phyloP scores from a whole-genome alignment of 2,888 invertebrate species.

The Halocaridina rubra region DNA sequence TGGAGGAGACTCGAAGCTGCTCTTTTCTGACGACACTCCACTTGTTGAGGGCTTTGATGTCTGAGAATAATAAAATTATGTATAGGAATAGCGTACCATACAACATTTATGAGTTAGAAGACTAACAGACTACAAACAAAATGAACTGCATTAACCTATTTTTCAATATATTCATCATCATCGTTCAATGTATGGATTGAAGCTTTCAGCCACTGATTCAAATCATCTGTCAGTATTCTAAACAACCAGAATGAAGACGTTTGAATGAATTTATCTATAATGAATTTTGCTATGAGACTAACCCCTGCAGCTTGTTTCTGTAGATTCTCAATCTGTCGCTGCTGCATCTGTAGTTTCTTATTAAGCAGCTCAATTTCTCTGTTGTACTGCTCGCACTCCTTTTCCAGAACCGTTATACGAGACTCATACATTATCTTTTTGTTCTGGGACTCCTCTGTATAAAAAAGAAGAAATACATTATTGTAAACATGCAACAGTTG shows the following conservation, averaged over 20 bases:
- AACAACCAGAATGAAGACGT: no score
- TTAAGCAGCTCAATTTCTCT: constrained; percentile 42
- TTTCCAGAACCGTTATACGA: constrained; percentile 49
- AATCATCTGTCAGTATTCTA: no score
- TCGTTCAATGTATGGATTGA: no score
- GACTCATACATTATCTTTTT: constrained; percentile 44
- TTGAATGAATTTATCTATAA: no score
- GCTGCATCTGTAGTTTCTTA: constrained; percentile 59
- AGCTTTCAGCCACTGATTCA: no score
- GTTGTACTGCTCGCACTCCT: constrained; percentile 47
- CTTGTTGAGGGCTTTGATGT: constrained; percentile 55
- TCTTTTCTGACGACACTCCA: constrained; percentile 43
- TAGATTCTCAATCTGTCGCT: constrained; percentile 48
- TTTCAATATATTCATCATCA: no score
- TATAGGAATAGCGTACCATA: no score
- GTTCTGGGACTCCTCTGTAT: constrained; percentile 38
- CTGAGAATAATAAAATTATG: no score
- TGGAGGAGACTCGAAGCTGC: constrained; percentile 56
- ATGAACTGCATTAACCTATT: no score
- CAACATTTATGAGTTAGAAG: no score
- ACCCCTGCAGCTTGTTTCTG: constrained; percentile 58
- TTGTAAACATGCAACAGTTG: no score
- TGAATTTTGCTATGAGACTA: background rate
- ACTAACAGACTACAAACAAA: no score
- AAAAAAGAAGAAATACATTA: background rate